Base-by-base conservation (phyloP, 2,113 vertebrate species). In the Rostratula benghalensis region DNA sequence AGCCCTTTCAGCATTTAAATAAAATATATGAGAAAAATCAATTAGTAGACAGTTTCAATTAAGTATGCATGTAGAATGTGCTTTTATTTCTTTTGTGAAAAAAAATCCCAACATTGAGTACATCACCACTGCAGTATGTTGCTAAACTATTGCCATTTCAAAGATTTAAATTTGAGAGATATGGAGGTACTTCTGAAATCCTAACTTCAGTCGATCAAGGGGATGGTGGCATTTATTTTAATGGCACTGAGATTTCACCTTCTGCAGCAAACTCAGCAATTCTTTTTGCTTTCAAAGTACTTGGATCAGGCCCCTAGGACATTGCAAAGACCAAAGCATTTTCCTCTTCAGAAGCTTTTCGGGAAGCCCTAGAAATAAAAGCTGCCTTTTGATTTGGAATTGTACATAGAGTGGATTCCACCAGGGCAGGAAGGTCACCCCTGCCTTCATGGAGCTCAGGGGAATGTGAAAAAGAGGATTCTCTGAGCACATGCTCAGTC, bases 311-410 rank as follows among this genome's bases (percentile, higher is more conserved):
- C 78, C 88, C 35, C 43, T 51, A 91, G 84, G 92, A 94, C 75
- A 76, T 78, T 78, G 60, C 70, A 93, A 86, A 87, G 70, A 95
- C 77, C 50, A 96, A 97, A 95, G 79, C 7, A 54, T 37, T 96
- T 91, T 95, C 43, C 30, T 92, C 80, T 91, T 92, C 70, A 93
- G 90, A 95, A 93, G 65, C 46, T 91, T 91, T 93, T 95, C 70
- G 84, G 74, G 95, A 76, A 93, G 57, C 22, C 70, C 23, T 77
- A 78, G 82, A 84, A 93, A 89, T 83, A 89, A 95, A 96, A 92
- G 45, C 23, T 79, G 56, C 17, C 48, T 90, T 93, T 96, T 92
- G 67, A 90, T 95, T 90, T 83, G 60, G 54, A 87, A 65, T 64
- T 67, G 37, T 92, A 83, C 88, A 60, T 89, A 91, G 67, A 68